Conservation (phyloP, 2,113 vertebrate species). For the Actenoides hombroni region DNA sequence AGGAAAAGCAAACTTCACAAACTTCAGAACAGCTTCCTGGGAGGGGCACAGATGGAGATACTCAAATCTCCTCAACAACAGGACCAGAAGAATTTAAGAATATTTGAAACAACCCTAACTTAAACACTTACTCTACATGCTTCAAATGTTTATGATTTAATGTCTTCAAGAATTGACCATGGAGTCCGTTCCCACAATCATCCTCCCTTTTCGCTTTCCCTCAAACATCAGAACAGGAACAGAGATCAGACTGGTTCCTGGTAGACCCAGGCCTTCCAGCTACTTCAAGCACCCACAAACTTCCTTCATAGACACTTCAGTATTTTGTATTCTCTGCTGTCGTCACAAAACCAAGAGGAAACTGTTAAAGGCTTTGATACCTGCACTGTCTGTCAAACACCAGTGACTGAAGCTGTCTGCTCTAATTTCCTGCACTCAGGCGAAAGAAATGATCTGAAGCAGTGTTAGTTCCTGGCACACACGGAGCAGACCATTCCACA, state of each 20-base stretch:
- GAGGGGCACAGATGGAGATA: background rate
- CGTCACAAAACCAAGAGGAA: background rate
- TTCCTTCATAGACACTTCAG: background rate
- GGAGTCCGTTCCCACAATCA: background rate
- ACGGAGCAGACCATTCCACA: background rate
- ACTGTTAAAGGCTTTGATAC: background rate
- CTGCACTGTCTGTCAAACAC: background rate
- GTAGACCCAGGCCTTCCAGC: background rate
- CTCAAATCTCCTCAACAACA: background rate
- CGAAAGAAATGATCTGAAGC: background rate
- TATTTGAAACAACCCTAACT: background rate
- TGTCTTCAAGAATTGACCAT: background rate
- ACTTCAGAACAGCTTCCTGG: background rate
- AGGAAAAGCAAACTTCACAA: background rate
- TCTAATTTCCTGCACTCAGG: background rate
- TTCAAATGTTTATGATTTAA: background rate
- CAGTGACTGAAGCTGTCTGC: background rate
- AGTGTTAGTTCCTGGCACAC: background rate
- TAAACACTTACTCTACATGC: accelerated
- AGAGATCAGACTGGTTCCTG: accelerated
- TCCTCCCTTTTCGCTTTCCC: background rate
- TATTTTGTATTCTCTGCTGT: background rate
- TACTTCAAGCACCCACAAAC: background rate
- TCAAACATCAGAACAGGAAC: accelerated
- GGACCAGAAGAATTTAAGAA: background rate